Percentiles rank a stretch among this genome's conserved stretches.
phyloP scores from a whole-genome alignment of 2,888 invertebrate species.

The Cordylochernes scorpioides region DNA sequence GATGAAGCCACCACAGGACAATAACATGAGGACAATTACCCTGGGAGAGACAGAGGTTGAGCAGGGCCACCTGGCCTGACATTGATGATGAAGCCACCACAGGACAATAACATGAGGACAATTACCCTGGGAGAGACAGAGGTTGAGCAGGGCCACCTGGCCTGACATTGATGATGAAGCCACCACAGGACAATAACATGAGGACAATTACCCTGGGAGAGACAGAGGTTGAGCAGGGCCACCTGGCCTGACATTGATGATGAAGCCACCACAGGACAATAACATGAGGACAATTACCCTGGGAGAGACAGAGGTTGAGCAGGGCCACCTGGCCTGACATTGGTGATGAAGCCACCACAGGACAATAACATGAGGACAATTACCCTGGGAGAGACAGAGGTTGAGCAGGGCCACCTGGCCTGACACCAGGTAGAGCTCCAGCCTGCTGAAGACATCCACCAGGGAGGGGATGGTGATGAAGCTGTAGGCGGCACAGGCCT shows the following conservation, averaged over 20 bases:
- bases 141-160: constrained; percentile 61
- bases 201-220: constrained; percentile 61
- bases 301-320: constrained; percentile 63
- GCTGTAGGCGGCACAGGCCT: constrained; percentile 76
- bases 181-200: too few species aligned
- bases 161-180: constrained; percentile 33
- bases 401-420: constrained; percentile 69
- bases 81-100: too few species aligned
- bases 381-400: constrained; percentile 71
- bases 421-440: constrained; percentile 30
- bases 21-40: too few species aligned
- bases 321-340: constrained; percentile 54
- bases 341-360: too few species aligned
- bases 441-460: constrained; percentile 41
- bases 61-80: constrained; percentile 53
- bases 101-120: too few species aligned
- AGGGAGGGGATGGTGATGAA: constrained; percentile 93
- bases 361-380: constrained; percentile 6
- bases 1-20: too few species aligned
- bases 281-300: too few species aligned
- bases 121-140: constrained; percentile 65
- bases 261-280: too few species aligned
- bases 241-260: constrained; percentile 42
- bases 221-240: constrained; percentile 59
- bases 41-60: constrained; percentile 72